Evolutionary conservation across 2,113 vertebrate species (phyloP), one percentile per base, ranked within the genome.

Genomic region (Prietella phreatophila): DNA sequence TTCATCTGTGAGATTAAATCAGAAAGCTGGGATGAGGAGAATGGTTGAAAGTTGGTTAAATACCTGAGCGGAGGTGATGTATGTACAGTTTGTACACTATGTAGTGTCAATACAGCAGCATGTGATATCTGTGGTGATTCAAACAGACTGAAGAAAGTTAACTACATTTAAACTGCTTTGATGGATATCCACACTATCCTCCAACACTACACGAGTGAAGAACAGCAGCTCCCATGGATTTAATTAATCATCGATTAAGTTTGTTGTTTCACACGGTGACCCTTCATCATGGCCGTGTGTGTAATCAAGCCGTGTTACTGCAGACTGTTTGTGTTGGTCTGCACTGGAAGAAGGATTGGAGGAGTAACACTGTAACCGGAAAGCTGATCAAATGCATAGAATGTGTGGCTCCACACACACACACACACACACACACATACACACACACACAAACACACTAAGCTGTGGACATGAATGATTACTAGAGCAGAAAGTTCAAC

Each of bases 251-350:
- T 88, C 75, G 55, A 53, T 65, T 39, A 7, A 88, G 90, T 91
- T 93, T 94, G 86, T 92, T 95, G 93, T 95, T 93, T n/a, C 91
- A 94, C 90, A 88, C 87, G 91, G 75, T 55, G 90, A 75, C 42
- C 89, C 87, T 95, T 55, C 86, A 94, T 95, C 92, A 94, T 25
- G 73, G 36, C 89, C 94, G 93, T 91, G 92, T 88, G 93, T 91
- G 92, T 0, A 6, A 92, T 91, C 93, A 85, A 90, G 91, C 87
- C 86, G 91, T 89, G 90, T 92, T 93, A 93, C 92, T 92, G 89
- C 92, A 92, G 90, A 90, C 85, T 92, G 47, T 91, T 93, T 92
- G 85, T 93, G 95, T 95, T 93, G 91, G 92, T 92, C 91, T 83
- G 86, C 69, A 65, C 86, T 82, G 56, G 56, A 22, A 39, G 71